Evolutionary conservation across 1,140 invertebrate genomes (phyloP).

Genomic region (Eubasilissa regina): DNA sequence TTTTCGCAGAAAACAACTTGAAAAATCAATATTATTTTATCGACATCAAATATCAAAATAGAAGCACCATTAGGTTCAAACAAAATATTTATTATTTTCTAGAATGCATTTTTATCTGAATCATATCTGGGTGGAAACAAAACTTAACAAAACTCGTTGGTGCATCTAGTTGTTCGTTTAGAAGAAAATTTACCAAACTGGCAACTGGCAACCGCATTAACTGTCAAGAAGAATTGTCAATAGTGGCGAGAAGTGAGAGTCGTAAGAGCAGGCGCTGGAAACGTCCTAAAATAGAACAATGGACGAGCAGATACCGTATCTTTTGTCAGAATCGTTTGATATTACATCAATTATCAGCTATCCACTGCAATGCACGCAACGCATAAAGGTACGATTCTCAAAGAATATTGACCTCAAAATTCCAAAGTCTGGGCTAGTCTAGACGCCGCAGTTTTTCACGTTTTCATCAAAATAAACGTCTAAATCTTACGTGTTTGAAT

Average conservation of each 20-base stretch:
- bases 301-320: slow-evolving; percentile 61
- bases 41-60: no score
- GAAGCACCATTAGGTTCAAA: no score
- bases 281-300: slow-evolving; percentile 43
- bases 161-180: slow-evolving; percentile 1
- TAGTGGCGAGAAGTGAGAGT: neutral
- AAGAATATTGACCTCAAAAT: slow-evolving; percentile 20
- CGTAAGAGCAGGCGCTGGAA: neutral
- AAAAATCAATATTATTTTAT: no score
- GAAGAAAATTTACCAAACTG: neutral
- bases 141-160: neutral
- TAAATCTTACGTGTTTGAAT: neutral
- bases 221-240: slow-evolving; percentile 38
- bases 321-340: slow-evolving; percentile 67
- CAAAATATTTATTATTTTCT: no score
- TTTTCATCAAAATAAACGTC: slow-evolving; percentile 44
- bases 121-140: no score
- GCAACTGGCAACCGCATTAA: slow-evolving; percentile 20
- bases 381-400: slow-evolving; percentile 66
- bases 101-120: no score
- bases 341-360: slow-evolving; percentile 66
- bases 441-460: neutral
- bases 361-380: slow-evolving; percentile 67
- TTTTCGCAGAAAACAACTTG: no score
- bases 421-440: slow-evolving; percentile 12